Conservation (phyloP, 2,888 invertebrate genomes). For the Drosophila prolongata region DNA sequence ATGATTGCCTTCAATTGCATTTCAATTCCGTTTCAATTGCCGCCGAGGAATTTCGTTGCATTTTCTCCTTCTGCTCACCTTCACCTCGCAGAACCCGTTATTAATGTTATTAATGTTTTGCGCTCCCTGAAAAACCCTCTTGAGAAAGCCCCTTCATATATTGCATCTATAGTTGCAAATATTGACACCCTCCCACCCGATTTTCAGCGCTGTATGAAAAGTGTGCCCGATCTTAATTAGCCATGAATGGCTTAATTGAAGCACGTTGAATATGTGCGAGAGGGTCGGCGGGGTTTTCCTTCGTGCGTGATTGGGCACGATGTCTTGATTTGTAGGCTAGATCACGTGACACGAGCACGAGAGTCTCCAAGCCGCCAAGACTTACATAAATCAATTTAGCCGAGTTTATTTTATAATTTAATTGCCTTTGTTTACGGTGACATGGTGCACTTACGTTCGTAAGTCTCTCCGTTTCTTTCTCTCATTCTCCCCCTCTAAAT, state of each 20-base stretch:
- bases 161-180: background rate
- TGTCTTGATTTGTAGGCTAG: slow-evolving; percentile 28
- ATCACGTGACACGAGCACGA: slow-evolving; percentile 30
- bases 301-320: slow-evolving; percentile 38
- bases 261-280: slow-evolving; percentile 31
- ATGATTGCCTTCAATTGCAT: slow-evolving; percentile 43
- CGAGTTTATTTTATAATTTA: slow-evolving; percentile 76
- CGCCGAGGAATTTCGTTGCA: slow-evolving; percentile 32
- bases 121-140: too few relatives aligned
- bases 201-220: background rate
- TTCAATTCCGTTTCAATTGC: slow-evolving; percentile 38
- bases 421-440: slow-evolving; percentile 52
- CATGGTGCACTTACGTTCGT: slow-evolving; percentile 11
- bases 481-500: background rate
- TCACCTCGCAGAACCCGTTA: slow-evolving; percentile 31
- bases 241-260: slow-evolving; percentile 70
- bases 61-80: slow-evolving; percentile 41
- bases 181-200: slow-evolving; percentile 3
- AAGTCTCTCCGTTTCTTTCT: slow-evolving; percentile 25
- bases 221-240: slow-evolving; percentile 67
- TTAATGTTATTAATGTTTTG: slow-evolving; percentile 11
- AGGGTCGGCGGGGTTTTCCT: background rate
- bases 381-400: slow-evolving; percentile 74
- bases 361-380: background rate
- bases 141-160: background rate